Conservation (phyloP, 2,113 vertebrate genomes). For the Nyctibius bracteatus region DNA sequence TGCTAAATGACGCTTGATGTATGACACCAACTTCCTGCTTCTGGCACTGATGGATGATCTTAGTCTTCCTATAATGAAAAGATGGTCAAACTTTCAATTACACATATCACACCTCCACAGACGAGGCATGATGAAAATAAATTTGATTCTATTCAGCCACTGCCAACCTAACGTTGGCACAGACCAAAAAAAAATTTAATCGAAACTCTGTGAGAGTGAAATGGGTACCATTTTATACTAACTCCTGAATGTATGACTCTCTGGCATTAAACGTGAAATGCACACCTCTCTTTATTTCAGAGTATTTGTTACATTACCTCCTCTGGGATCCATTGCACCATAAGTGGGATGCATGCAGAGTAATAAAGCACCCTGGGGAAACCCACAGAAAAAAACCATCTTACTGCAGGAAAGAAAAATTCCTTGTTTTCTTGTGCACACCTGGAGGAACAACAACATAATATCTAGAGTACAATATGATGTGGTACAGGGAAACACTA, state of each 20-base stretch:
- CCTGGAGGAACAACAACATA: not conserved
- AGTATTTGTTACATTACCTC: slow-evolving; percentile 18
- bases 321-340: not conserved
- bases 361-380: not conserved
- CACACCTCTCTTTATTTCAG: not conserved
- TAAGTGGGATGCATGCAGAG: not conserved
- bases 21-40: slow-evolving; percentile 38
- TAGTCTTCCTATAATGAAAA: slow-evolving; percentile 61
- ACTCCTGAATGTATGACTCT: not conserved
- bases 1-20: slow-evolving; percentile 48
- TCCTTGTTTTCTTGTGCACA: not conserved
- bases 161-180: not conserved
- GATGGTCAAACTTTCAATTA: slow-evolving; percentile 62
- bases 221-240: not conserved
- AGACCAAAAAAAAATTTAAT: slow-evolving; percentile 4
- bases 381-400: not conserved
- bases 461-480: not conserved
- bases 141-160: not conserved
- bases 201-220: not conserved
- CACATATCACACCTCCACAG: not conserved
- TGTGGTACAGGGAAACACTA: not conserved
- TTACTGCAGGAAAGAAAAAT: not conserved
- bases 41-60: slow-evolving; percentile 67
- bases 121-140: not conserved
- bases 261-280: not conserved